Evolutionary conservation across 2,113 vertebrate genomes (phyloP), one percentile per base, ranked within the genome.

Genomic region (Grallaria varia): DNA sequence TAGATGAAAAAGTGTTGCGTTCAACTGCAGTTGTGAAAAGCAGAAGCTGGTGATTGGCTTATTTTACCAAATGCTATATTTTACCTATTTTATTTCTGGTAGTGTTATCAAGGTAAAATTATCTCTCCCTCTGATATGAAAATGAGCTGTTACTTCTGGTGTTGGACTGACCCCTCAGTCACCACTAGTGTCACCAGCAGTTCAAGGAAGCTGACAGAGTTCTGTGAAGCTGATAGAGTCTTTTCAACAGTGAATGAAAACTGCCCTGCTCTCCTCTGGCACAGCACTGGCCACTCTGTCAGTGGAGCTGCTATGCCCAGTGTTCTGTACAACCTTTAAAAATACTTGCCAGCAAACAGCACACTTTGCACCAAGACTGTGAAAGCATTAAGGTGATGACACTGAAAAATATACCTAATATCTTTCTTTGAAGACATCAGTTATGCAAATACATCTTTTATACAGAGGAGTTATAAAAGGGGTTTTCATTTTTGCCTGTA

Each of bases 401-500:
- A 30, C 19, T 52, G 50, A 24, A 90, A 87, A 88, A 67, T 59
- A 35, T 4, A 42, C 6, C 17, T 53, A 30, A 62, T 74, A 7
- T 60, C 27, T 18, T 60, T 45, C 44, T 73, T 68, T 62, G 68
- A 77, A 78, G 35, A 33, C 14, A 39, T 1, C 0, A 0, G 5
- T 40, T 84, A 6, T 84, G n/a, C 40, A 86, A 80, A 92, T 76
- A 18, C 2, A 31, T 53, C 17, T 72, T 72, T 64, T 44, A 8
- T 45, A 37, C 2, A 9, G 23, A 75, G 40, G 30, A 59, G 8
- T 47, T 78, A 30, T 13, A 42, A 55, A 89, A 68, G 27, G 44
- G 5, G 23, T 76, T 74, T 97, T 88, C 45, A 24, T 59, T 94
- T 91, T 93, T 84, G 42, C 82, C 87, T 97, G 60, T 50, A 93